Evolutionary conservation across 2,797 vertebrate genomes (phyloP).

Genomic region (Sardinella longiceps): DNA sequence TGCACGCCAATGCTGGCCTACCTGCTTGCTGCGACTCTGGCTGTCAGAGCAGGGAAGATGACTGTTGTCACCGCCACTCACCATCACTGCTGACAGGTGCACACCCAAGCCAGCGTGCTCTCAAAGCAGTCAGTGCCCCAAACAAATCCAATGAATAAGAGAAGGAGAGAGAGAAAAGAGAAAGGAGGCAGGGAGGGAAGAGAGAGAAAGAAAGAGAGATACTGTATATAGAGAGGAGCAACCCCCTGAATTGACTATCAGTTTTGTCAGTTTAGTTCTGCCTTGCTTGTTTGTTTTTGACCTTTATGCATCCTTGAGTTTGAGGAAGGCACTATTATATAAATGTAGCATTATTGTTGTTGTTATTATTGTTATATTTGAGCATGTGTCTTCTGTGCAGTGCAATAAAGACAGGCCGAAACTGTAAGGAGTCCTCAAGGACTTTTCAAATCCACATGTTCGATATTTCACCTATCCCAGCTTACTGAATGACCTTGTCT

Average conservation of each 20-base stretch:
- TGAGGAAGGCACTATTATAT: too few relatives aligned
- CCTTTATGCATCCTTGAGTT: too few relatives aligned
- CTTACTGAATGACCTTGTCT: background rate
- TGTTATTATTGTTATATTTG: background rate
- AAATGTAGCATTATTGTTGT: too few relatives aligned
- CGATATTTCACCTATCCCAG: background rate
- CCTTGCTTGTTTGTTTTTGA: too few relatives aligned
- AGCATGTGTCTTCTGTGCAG: background rate
- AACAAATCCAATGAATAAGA: background rate
- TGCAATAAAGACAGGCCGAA: background rate
- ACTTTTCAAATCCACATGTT: background rate
- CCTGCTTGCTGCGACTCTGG: constrained; percentile 58
- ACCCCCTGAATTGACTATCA: too few relatives aligned
- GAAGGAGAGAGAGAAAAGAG: background rate
- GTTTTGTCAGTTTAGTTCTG: too few relatives aligned
- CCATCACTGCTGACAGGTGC: constrained; percentile 40
- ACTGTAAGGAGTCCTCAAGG: background rate
- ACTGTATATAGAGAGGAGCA: background rate
- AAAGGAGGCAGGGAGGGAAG: background rate
- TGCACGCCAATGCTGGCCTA: constrained; percentile 65
- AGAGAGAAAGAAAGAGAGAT: background rate
- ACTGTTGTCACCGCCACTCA: constrained; percentile 55
- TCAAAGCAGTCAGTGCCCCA: background rate
- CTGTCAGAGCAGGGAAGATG: constrained; percentile 51
- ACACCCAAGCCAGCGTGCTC: background rate